phyloP scores from a whole-genome alignment of 2,888 invertebrate species.

The Mythimna pallens region DNA sequence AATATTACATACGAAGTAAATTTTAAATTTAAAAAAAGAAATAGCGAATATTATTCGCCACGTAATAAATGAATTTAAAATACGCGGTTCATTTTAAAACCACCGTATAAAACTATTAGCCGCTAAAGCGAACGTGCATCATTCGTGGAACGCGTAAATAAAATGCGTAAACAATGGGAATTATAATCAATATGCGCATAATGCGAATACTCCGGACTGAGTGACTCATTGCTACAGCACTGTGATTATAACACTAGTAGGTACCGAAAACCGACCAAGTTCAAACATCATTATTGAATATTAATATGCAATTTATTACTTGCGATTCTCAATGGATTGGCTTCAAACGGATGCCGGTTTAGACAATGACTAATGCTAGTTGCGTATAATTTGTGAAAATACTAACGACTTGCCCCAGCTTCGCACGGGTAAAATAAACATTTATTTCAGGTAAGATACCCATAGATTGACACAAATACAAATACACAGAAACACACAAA shows the following conservation, averaged over 20 bases:
- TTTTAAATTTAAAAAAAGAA: not conserved
- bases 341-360: slow-evolving; percentile 24
- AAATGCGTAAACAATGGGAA: slow-evolving; percentile 70
- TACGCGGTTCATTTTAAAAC: slow-evolving; percentile 30
- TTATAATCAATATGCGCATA: slow-evolving; percentile 68
- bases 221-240: slow-evolving; percentile 62
- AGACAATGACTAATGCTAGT: slow-evolving; percentile 9
- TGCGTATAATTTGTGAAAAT: not conserved
- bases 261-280: slow-evolving; percentile 41
- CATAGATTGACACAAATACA: too few relatives aligned
- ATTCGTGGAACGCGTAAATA: slow-evolving; percentile 67
- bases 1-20: not conserved
- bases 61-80: slow-evolving; percentile 7
- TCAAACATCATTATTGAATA: slow-evolving; percentile 41
- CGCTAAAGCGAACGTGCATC: slow-evolving; percentile 32
- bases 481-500: too few relatives aligned
- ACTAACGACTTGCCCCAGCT: not conserved
- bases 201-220: slow-evolving; percentile 51
- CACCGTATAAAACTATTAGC: slow-evolving; percentile 37
- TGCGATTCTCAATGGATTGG: slow-evolving; percentile 15
- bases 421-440: too few relatives aligned
- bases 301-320: slow-evolving; percentile 33
- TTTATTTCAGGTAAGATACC: too few relatives aligned
- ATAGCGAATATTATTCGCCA: not conserved
- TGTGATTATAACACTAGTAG: slow-evolving; percentile 39